Evolutionary conservation across 2,797 vertebrate species (phyloP), one percentile per base, ranked within the genome.

Genomic region (Eospalax fontanierii): DNA sequence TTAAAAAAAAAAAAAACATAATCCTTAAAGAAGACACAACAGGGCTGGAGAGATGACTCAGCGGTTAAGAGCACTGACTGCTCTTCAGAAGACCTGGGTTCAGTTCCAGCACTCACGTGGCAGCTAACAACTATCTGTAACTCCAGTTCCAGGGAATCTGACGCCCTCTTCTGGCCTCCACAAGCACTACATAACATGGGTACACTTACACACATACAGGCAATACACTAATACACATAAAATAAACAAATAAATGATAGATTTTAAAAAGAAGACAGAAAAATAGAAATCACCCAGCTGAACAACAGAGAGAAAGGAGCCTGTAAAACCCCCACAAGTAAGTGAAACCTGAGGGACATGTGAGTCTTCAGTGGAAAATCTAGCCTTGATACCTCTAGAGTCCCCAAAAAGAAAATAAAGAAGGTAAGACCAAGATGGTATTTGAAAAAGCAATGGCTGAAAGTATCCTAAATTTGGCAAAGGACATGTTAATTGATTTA

Each of bases 331-430:
- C 50, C 22, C 54, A 82, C 35, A 79, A 83, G 73, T 30, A 73
- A 68, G 71, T 24, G 63, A 43, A 28, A 22, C 40, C 38, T 80
- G n/a, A 35, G 46, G 33, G 24, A 75, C 24, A 35, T 6, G 10
- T 76, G 82, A 68, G 26, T 82, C 38, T 81, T 82, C 57, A 79
- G 74, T 57, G 91, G 65, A 70, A 88, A 50, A 91, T 73, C 80
- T 50, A n/a, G 43, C 43, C 26, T 75, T 80, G 18, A 4, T 54
- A 46, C 73, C 10, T 35, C 8, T 88, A 46, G 7, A 80, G 40
- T 75, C 61, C 30, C 68, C 50, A 2, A 10, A 40, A 89, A 91
- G 22, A 83, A 43, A 22, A 80, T 46, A 74, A 59, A 80, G 6
- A 14, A 50, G n/a, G n/a, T n/a, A 40, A 30, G 28, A 26, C 35